Conservation (phyloP, 1,140 invertebrate genomes). For the Cherax quadricarinatus region DNA sequence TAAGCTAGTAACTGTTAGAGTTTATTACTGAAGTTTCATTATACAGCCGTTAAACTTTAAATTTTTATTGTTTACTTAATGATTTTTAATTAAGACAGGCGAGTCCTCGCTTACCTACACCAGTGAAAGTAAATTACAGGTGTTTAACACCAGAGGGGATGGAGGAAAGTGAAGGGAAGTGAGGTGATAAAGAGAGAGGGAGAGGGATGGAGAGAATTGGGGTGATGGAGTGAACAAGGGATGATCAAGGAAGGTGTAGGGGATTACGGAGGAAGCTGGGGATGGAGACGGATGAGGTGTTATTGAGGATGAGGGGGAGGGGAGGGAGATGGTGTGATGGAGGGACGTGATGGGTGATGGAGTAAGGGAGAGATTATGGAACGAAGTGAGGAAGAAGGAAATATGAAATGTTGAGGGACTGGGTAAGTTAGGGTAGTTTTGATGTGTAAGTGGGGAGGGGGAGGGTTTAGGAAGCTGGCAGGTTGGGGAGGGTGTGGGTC, state of each 20-base stretch:
- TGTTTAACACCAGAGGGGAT: neutral
- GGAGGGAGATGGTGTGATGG: neutral
- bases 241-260: neutral
- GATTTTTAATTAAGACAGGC: too few relatives aligned
- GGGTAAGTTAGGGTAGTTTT: neutral
- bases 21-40: too few relatives aligned
- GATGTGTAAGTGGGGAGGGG: neutral
- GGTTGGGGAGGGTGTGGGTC: neutral
- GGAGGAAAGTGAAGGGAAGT: neutral
- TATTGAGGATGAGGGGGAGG: neutral
- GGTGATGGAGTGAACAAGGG: neutral
- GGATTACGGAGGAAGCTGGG: neutral
- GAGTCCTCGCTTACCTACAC: too few relatives aligned
- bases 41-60: too few relatives aligned
- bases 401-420: neutral
- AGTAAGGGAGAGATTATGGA: neutral
- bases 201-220: neutral
- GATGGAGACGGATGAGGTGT: neutral
- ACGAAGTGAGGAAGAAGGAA: neutral
- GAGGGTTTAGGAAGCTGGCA: neutral
- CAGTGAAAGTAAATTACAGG: neutral
- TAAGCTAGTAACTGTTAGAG: neutral
- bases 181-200: too few relatives aligned
- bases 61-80: too few relatives aligned
- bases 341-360: neutral